Evolutionary conservation across 2,113 vertebrate species (phyloP).

Genomic region (Phalacrocorax brasilianus): DNA sequence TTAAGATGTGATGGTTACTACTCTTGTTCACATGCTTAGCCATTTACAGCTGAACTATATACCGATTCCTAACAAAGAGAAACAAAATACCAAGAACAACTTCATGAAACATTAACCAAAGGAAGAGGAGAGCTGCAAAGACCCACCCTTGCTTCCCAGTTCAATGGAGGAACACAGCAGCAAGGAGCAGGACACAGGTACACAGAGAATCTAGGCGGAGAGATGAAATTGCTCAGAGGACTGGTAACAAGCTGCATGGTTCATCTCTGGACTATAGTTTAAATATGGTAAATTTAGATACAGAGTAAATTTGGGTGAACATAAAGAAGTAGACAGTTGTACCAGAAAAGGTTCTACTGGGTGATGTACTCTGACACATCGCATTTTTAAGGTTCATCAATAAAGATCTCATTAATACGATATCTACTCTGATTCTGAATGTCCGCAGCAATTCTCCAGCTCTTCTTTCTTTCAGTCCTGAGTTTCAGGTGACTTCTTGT

Average conservation of each 20-base stretch:
- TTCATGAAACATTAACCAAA: too few species aligned
- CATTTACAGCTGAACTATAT: not conserved
- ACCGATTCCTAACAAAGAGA: not conserved
- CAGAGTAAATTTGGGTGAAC: not conserved
- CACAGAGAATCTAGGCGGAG: not conserved
- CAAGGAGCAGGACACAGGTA: not conserved
- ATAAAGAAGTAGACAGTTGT: not conserved
- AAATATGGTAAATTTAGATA: not conserved
- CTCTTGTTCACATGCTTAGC: not conserved
- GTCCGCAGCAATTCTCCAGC: not conserved
- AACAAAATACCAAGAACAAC: too few species aligned
- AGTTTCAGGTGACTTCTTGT: not conserved
- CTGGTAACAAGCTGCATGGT: too few species aligned
- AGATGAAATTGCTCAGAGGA: not conserved
- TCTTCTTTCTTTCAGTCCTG: not conserved
- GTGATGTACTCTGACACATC: not conserved
- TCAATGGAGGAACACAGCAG: not conserved
- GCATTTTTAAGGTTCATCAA: not conserved
- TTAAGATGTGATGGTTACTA: not conserved
- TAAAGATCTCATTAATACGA: not conserved
- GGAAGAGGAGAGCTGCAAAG: not conserved
- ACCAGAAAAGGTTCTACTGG: not conserved
- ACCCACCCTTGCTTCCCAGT: not conserved
- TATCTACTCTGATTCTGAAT: too few species aligned
- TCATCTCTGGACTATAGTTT: not conserved